Evolutionary conservation across 2,888 invertebrate genomes (phyloP), one percentile per base, ranked within the genome.

Genomic region (Dromius quadrimaculatus): DNA sequence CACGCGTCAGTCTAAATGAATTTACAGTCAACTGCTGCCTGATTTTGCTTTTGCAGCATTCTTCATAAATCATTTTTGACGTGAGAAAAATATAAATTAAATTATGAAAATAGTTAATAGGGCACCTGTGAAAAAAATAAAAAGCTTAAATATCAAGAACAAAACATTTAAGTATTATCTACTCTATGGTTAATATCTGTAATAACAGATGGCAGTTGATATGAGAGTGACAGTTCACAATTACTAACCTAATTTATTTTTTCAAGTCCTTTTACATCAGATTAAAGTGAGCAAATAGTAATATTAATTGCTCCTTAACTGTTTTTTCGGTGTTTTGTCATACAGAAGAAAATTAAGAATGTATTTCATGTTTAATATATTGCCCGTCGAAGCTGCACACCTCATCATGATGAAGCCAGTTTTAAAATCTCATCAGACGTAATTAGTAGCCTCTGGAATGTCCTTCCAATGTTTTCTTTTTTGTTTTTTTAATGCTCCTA

Each of bases 41-140:
- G 38, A 41, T 23, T 5, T 66, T 17, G 9, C 9, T 32, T 45
- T 43, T 28, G 23, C 15, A 15, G 28, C 43, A 63, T 28, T 5
- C 23, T 43, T 36, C 54, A 66, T 66, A 66, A 66, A 57, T 66
- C 57, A 66, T 66, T n/a, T 66, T 41, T 66, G 57, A 54, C 57
- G 41, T 41, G 66, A 66, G 28, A 23, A 41, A 57, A 57, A 36
- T 22, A 15, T 23, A 57, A 57, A 54, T 66, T 28, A 38, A 38
- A 54, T 36, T 38, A 61, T 41, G 61, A 32, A 61, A 61, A 61
- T 41, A 11, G n/a, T n/a, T n/a, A n/a, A n/a, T n/a, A n/a, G n/a
- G n/a, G n/a, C n/a, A n/a, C n/a, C n/a, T n/a, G n/a, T n/a, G n/a
- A n/a, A n/a, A n/a, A n/a, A n/a, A n/a, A n/a, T n/a, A n/a, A n/a